Conservation (phyloP, 2,888 invertebrate genomes). For the Thera obeliscata region DNA sequence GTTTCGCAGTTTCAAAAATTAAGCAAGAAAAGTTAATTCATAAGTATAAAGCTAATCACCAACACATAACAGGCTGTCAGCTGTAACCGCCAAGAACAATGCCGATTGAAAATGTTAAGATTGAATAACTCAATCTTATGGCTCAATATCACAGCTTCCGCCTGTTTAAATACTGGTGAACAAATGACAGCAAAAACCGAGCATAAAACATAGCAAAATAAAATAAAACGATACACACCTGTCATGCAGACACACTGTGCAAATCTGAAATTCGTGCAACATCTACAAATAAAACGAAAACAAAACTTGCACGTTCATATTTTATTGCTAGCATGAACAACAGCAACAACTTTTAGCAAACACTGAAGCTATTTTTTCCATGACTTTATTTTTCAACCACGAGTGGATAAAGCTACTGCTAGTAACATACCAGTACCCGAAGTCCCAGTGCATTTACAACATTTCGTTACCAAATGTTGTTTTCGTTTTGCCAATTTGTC, state of each 20-base stretch:
- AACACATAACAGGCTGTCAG: background rate
- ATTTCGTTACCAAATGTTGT: no score
- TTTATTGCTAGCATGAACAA: conserved; percentile 37
- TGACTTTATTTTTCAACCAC: no score
- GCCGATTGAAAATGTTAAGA: background rate
- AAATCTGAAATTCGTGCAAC: conserved; percentile 43
- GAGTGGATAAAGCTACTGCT: no score
- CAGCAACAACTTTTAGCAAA: background rate
- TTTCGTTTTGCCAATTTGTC: no score
- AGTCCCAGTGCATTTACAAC: no score
- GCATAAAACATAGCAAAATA: conserved; percentile 28
- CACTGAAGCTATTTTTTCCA: background rate
- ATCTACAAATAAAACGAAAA: conserved; percentile 42
- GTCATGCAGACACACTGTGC: conserved; percentile 40
- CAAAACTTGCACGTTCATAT: conserved; percentile 43
- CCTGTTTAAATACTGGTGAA: background rate
- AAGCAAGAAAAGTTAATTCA: background rate
- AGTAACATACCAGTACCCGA: no score
- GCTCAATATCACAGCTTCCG: no score
- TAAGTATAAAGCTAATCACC: background rate
- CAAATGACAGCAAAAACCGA: background rate
- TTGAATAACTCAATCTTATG: no score
- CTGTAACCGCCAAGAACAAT: background rate
- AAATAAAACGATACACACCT: conserved; percentile 45
- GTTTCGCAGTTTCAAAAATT: no score